A percentile compares a stretch with the other conserved stretches of the same genome.
Evolutionary conservation across 2,113 vertebrate genomes (phyloP).

Genomic region (Pycnonotus jocosus): DNA sequence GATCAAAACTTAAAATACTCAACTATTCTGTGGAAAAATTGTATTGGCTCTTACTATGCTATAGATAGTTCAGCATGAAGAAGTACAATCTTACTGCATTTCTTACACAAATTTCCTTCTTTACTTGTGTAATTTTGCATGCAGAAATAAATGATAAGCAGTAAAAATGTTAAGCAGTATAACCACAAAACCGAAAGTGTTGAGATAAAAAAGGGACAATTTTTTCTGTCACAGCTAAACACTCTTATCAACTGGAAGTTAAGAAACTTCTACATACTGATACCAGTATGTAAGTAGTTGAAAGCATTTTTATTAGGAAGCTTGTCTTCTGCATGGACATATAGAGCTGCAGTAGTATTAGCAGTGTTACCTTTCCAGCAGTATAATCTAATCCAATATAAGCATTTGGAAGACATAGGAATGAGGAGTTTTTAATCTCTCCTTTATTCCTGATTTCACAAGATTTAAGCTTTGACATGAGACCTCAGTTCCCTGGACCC

Average conservation of each 20-base stretch:
- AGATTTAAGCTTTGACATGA: background rate
- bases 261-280: background rate
- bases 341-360: background rate
- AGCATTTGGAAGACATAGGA: background rate
- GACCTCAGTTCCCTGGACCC: background rate
- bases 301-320: constrained; percentile 4
- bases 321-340: background rate
- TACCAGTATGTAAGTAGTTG: constrained; percentile 18
- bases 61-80: background rate
- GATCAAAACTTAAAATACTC: background rate
- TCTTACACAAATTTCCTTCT: constrained; percentile 6
- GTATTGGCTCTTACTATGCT: background rate
- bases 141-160: constrained; percentile 7
- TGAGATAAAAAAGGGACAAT: constrained; percentile 5
- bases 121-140: background rate
- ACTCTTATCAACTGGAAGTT: constrained; percentile 6
- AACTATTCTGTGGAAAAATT: background rate
- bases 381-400: background rate
- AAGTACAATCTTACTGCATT: background rate
- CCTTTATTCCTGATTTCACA: background rate
- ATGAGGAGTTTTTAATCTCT: background rate
- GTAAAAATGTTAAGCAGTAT: background rate
- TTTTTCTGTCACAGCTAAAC: constrained; percentile 39
- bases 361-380: background rate
- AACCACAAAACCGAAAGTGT: background rate